Evolutionary conservation across 2,113 vertebrate species (phyloP).

Genomic region (Monarcha castaneiventris): DNA sequence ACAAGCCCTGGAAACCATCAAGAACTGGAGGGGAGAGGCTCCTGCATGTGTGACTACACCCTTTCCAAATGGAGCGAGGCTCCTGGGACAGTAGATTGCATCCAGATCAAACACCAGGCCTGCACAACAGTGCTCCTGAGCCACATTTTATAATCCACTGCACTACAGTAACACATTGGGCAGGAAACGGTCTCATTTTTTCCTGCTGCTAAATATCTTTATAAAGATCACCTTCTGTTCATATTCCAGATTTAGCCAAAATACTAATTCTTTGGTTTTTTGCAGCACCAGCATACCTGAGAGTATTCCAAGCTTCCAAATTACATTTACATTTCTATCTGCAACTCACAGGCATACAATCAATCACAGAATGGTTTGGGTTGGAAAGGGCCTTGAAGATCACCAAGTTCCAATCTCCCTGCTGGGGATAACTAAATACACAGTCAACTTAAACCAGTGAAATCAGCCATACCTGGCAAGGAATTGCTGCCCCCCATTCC

Average conservation of each 20-base stretch:
- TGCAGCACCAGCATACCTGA: background rate
- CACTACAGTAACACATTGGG: background rate
- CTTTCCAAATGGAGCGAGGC: background rate
- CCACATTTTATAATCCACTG: background rate
- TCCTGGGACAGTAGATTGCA: background rate
- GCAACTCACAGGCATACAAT: background rate
- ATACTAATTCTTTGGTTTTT: background rate
- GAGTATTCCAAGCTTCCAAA: background rate
- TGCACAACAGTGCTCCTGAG: background rate
- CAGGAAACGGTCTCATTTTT: background rate
- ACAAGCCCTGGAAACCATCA: background rate
- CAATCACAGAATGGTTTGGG: background rate
- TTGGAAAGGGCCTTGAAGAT: background rate
- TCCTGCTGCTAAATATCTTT: background rate
- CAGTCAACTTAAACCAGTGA: background rate
- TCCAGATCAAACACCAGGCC: background rate
- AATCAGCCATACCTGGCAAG: constrained; percentile 86
- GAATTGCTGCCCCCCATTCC: constrained; percentile 92
- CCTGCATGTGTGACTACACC: background rate
- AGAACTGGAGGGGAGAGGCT: background rate
- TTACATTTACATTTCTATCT: background rate
- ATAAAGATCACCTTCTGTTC: background rate
- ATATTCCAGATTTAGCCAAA: background rate
- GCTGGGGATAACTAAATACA: background rate
- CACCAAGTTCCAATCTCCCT: background rate